Evolutionary conservation across 2,797 vertebrate genomes (phyloP).

Genomic region (Anniella stebbinsi): DNA sequence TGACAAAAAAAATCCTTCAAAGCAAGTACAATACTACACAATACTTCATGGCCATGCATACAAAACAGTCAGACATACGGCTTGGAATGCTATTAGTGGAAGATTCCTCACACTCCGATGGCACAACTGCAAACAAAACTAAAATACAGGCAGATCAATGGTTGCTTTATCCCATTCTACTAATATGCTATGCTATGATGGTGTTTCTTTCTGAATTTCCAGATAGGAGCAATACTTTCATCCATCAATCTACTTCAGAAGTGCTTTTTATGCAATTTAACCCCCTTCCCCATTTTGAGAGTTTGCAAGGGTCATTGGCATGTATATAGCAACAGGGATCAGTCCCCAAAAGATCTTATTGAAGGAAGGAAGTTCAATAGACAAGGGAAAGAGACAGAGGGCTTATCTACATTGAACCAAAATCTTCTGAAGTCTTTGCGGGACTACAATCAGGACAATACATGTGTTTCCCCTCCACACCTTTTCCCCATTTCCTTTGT

Average conservation of each 20-base stretch:
- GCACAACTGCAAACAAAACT: slow-evolving; percentile 6
- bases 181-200: background rate
- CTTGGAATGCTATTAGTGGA: slow-evolving; percentile 10
- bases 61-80: slow-evolving; percentile 17
- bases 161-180: background rate
- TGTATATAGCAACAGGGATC: background rate
- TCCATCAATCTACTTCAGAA: slow-evolving; percentile 39
- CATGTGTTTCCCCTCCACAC: too few relatives aligned
- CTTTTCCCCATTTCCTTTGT: too few relatives aligned
- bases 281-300: background rate
- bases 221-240: background rate
- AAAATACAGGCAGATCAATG: slow-evolving; percentile 11
- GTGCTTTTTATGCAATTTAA: slow-evolving; percentile 33
- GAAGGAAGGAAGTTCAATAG: background rate
- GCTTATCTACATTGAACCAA: too few relatives aligned
- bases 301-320: background rate
- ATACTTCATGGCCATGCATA: slow-evolving; percentile 13
- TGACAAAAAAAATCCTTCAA: slow-evolving; percentile 27
- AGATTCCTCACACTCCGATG: slow-evolving; percentile 7
- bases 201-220: slow-evolving; percentile 43
- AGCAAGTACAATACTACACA: background rate
- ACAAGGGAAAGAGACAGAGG: too few relatives aligned
- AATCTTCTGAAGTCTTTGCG: too few relatives aligned
- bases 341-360: background rate
- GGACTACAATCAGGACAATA: too few relatives aligned